Base-by-base conservation (phyloP, 2,888 invertebrate genomes). In the Syrphus vitripennis region DNA sequence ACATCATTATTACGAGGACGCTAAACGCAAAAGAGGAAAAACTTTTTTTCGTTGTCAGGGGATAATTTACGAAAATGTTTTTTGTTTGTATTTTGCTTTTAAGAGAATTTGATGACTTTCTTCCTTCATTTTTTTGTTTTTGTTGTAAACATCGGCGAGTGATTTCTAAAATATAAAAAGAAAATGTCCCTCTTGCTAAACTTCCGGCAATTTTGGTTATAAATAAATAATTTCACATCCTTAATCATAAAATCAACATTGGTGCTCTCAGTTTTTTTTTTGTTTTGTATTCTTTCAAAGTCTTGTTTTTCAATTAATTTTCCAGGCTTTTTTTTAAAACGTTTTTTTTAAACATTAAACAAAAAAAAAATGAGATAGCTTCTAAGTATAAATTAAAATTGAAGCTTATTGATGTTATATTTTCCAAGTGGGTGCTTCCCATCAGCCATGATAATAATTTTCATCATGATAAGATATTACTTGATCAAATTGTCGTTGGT, bases 1-100 rank as follows among this genome's bases (percentile, higher is more conserved):
- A 75, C 83, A 80, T 80, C 74, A 80, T 80, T n/a, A n/a, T n/a
- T 80, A 83, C 70, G 40, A 63, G 61, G 45, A 67, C 42, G 4
- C 19, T n/a, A n/a, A 48, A 67, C 21, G 31, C 3, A 31, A 59
- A 42, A 48, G n/a, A 21, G 71, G 24, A 34, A 45, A 77, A 57
- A 59, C 9, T 42, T 82, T 78, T 78, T 48, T 21, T 72, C 12
- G 7, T 69, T 37, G 3, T 4, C 10, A n/a, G 21, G n/a, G 3
- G 14, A 67, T 40, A 14, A 21, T 59, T 34, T 59, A n/a, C 7
- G 6, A 21, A 59, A 59, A 10, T 61, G 10, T 37, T n/a, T 26
- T 24, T 29, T 12, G 0, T 3, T 45, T 9, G 10, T 55, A 21
- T 53, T 74, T 74, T 59, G 14, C 19, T 50, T 67, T 29, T 21